Base-by-base conservation (phyloP, 2,797 vertebrate species). In the Hipposideros larvatus region DNA sequence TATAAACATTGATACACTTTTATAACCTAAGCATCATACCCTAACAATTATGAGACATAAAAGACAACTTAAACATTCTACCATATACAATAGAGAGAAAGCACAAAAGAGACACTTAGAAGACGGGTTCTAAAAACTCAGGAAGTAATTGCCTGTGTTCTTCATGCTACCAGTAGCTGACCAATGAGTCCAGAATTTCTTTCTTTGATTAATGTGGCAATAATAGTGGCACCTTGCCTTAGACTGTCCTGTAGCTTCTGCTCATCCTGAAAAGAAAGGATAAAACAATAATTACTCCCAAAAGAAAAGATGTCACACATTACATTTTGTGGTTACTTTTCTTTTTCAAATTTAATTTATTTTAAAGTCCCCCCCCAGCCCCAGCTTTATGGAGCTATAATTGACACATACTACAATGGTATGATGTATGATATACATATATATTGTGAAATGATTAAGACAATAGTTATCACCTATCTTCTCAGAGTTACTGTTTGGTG, bases 101-200 rank as follows among this genome's bases (percentile, higher is more conserved):
- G 48, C 11, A 73, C 13, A 68, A 26, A 2, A 65, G 41, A 57
- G 43, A 61, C 55, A 63, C 57, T 3, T n/a, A 55, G 46, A 28
- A 22, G 34, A 24, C 15, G 7, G 4, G 28, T 87, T 84, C 53
- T 71, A 57, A 91, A 84, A 91, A 31, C n/a, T 16, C 11, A 21
- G 21, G 0, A 57, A 34, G 22, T 79, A 46, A 43, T 21, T 59
- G 59, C 74, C 48, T 51, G 18, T 41, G 28, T 53, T 66, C 84
- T 93, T 99, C 97, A 99, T 21, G 98, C 98, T 93, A 98, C 83
- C 95, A 99, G 94, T 18, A 99, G 89, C 82, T 99, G 99, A 10
- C 99, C 99, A 78, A 26, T 19, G 10, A 99, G 96, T 19, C 95
- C 98, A 0, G 98, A 89, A 68, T 98, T 99, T 97, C 99, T 98